A percentile compares a stretch with the other conserved stretches of the same genome.
Conservation (phyloP, 2,888 invertebrate species). For the Proisotoma minuta region DNA sequence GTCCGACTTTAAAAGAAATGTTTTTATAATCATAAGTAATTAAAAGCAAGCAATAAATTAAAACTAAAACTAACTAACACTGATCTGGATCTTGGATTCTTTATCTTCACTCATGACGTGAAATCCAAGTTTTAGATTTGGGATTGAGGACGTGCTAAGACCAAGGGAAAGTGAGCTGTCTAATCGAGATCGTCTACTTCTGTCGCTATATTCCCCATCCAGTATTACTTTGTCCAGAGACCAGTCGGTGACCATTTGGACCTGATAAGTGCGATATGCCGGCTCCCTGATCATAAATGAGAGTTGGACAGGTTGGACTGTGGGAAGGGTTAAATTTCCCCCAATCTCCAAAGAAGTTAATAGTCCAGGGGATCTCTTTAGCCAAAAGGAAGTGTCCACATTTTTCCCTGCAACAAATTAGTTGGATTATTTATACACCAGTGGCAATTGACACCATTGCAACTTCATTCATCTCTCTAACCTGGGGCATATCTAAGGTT, state of each 20-base stretch:
- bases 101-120: conserved; percentile 43
- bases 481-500: conserved; percentile 47
- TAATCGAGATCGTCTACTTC: conserved; percentile 33
- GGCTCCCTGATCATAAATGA: conserved; percentile 40
- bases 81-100: conserved; percentile 39
- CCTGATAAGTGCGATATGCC: conserved; percentile 44
- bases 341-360: conserved; percentile 44
- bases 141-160: conserved; percentile 31
- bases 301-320: conserved; percentile 27
- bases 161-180: conserved; percentile 33
- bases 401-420: conserved; percentile 33
- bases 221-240: conserved; percentile 35
- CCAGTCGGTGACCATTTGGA: conserved; percentile 42
- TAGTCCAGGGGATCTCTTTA: conserved; percentile 45
- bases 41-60: neutral
- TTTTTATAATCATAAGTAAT: no score
- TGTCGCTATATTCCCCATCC: conserved; percentile 33
- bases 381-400: conserved; percentile 44
- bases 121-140: conserved; percentile 36
- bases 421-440: neutral
- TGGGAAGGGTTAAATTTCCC: conserved; percentile 42
- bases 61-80: conserved; percentile 25
- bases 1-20: conserved; percentile 33
- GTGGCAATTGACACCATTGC: neutral
- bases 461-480: neutral